Base-by-base conservation (phyloP, 2,113 vertebrate genomes). In the Xenus cinereus region DNA sequence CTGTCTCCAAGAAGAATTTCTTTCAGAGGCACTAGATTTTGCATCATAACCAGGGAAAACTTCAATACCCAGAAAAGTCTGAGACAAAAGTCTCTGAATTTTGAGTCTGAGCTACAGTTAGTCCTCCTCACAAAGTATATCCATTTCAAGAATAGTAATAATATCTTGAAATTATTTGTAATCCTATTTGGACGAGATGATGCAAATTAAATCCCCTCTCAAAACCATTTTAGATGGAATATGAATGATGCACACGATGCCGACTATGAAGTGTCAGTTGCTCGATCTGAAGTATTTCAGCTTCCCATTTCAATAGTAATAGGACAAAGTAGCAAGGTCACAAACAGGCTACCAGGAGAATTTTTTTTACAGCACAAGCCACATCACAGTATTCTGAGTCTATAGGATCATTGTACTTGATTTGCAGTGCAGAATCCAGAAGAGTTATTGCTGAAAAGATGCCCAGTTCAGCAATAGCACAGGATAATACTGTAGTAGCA, bases 381-480 rank as follows among this genome's bases (percentile, higher is more conserved):
- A 99, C 96, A 16, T 98, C 98, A 37, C 99, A 99, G 97, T 99
- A 99, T 93, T 99, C 98, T 3, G 33, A 78, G 53, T 98, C 98
- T 3, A 99, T 98, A 57, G 99, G 98, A 97, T 99, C 99, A 92
- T 98, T 98, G 89, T 98, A 98, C 98, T 99, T 98, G 97, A 99
- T 99, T 94, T 98, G 98, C 90, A 98, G 99, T 43, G 98, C 99
- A 24, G 99, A 99, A 75, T 99, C 99, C 89, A 99, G 95, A 62
- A 99, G 98, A 88, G 98, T 98, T 35, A 99, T 98, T 51, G 98
- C 98, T 23, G 99, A 98, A 96, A 99, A 99, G 97, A 99, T 98
- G 30, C 98, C 98, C 95, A 99, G 93, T 97, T 99, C 99, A 85
- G 98, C 99, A 89, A 99, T 98, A 53, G 99, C 98, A 74, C 98